Conservation (phyloP, 1,140 invertebrate species). For the Bombus haemorrhoidalis region DNA sequence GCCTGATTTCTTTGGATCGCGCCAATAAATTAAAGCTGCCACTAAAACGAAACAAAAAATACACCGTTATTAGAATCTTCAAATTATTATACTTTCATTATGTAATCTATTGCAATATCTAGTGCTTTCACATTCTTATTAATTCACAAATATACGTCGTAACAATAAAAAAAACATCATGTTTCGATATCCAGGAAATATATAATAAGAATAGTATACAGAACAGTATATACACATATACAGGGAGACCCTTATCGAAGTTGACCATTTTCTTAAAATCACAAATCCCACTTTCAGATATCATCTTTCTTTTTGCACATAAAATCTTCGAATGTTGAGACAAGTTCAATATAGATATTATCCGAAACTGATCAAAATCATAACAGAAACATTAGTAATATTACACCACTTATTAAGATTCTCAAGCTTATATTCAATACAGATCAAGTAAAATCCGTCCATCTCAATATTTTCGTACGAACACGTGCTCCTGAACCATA, state of each 20-base stretch:
- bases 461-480: background rate
- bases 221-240: background rate
- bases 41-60: slow-evolving; percentile 86
- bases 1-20: slow-evolving; percentile 96
- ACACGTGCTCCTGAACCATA: slow-evolving; percentile 64
- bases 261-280: background rate
- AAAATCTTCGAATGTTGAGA: background rate
- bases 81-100: background rate
- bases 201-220: background rate
- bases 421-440: background rate
- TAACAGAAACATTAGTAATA: background rate
- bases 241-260: background rate
- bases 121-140: background rate
- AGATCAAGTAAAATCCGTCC: background rate
- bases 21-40: slow-evolving; percentile 98
- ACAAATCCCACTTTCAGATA: background rate
- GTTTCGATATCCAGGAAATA: background rate
- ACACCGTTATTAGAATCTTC: background rate
- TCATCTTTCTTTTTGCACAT: too few species aligned
- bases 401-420: background rate
- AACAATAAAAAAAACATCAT: background rate
- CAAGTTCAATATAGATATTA: background rate
- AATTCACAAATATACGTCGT: background rate
- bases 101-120: background rate
- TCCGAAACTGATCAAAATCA: background rate